phyloP scores from a whole-genome alignment of 2,888 invertebrate genomes.

The Alloplasta piceator region DNA sequence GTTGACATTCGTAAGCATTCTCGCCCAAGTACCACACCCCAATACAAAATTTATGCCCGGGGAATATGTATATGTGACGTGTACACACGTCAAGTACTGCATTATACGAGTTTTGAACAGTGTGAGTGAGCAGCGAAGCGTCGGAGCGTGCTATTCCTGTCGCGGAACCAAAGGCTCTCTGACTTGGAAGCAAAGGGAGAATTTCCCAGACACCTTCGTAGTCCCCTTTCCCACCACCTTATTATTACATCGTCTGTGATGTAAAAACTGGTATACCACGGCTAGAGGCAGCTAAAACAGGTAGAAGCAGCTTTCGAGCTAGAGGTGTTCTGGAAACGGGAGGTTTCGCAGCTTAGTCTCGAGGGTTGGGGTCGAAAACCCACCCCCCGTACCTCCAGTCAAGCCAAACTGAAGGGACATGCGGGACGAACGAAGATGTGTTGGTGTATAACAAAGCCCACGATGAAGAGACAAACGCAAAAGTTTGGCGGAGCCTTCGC shows the following conservation, averaged over 20 bases:
- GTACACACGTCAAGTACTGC: neutral
- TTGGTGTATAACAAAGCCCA: neutral
- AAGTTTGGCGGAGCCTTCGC: constrained; percentile 57
- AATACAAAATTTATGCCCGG: constrained; percentile 9
- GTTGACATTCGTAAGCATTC: constrained; percentile 40
- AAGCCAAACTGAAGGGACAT: constrained; percentile 29
- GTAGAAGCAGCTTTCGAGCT: constrained; percentile 28
- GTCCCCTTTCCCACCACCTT: constrained; percentile 35
- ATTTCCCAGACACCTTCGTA: constrained; percentile 51
- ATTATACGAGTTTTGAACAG: neutral
- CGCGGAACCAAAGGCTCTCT: constrained; percentile 15
- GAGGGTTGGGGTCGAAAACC: too few species aligned
- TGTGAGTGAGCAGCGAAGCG: constrained; percentile 37
- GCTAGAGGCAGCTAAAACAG: neutral
- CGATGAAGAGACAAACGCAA: constrained; percentile 54
- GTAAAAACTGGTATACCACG: constrained; percentile 36
- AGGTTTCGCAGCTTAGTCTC: neutral
- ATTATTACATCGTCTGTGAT: constrained; percentile 62
- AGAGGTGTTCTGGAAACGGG: neutral
- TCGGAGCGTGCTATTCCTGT: constrained; percentile 50
- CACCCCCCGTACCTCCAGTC: neutral
- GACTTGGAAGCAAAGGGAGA: constrained; percentile 7
- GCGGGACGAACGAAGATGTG: neutral
- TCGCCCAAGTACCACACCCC: neutral
- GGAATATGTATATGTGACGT: neutral